These are phyloP conservation scores for Platerodrilus igneus DNA, from an alignment of 2,888 invertebrate species.

Conservation along the genomic window DNA sequence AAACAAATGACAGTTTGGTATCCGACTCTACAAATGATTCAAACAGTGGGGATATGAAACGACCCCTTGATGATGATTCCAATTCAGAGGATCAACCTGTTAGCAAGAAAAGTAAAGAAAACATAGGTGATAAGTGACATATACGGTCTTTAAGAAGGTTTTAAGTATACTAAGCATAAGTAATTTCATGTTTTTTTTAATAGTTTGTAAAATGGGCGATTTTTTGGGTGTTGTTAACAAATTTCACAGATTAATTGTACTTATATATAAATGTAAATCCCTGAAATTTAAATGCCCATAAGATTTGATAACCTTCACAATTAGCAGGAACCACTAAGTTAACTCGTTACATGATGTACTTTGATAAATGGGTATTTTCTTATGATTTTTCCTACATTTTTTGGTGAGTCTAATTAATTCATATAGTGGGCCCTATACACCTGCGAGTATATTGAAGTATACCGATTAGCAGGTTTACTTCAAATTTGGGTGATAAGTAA, in stretches of 20 bases:
- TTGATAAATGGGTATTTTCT: slow-evolving; percentile 34
- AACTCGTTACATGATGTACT: slow-evolving; percentile 24
- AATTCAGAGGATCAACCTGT: slow-evolving; percentile 49
- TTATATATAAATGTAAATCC: slow-evolving; percentile 2
- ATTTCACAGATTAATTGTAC: slow-evolving; percentile 2
- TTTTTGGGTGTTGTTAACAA: too few relatives aligned
- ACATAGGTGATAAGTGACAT: slow-evolving; percentile 52
- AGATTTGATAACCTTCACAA: slow-evolving; percentile 12
- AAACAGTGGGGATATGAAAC: slow-evolving; percentile 34
- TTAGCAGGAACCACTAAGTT: slow-evolving; percentile 17
- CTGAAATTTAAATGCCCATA: slow-evolving; percentile 10
- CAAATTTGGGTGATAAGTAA: slow-evolving; percentile 5
- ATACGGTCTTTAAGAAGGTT: slow-evolving; percentile 33
- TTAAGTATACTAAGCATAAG: slow-evolving; percentile 23
- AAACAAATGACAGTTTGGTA: slow-evolving; percentile 53
- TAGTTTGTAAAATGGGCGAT: slow-evolving; percentile 16
- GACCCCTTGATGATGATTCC: slow-evolving; percentile 43
- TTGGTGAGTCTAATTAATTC: background rate
- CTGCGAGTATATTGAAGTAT: slow-evolving; percentile 10
- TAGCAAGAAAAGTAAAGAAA: slow-evolving; percentile 51
- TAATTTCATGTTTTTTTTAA: slow-evolving; percentile 24
- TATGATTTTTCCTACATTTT: slow-evolving; percentile 3
- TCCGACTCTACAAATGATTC: slow-evolving; percentile 49
- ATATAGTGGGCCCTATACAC: slow-evolving; percentile 21
- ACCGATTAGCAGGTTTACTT: background rate